Base-by-base conservation (phyloP, 2,888 invertebrate species). In the Drosophila nr. fundita region DNA sequence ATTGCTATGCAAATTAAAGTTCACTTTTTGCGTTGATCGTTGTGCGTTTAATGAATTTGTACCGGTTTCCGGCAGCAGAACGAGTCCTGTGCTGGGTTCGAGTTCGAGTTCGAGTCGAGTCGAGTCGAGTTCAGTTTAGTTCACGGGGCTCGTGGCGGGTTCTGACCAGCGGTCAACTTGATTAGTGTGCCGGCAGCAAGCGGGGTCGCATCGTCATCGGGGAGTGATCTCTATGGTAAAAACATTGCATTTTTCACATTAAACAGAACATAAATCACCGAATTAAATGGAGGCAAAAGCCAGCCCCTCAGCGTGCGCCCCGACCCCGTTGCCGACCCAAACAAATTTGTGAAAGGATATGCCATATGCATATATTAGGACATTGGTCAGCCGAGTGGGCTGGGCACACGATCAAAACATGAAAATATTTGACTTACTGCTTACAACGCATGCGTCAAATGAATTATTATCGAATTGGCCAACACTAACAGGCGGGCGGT, bases 231-330 rank as follows among this genome's bases (percentile, higher is more conserved):
- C 85, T 87, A 81, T 90, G 90, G 91, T 90, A 88, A 91, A 91
- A 91, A 91, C 90, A 91, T 87, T 78, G 83, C 80, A 85, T 89
- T 91, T 84, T 92, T 81, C 80, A 85, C 82, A 83, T 86, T 91
- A 92, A 92, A 92, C 90, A 91, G 86, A 87, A 87, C 92, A 91
- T 91, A 91, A 91, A 91, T 91, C 91, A 92, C 61, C 64, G 78
- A 79, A 80, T 91, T 91, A 91, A 24, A 92, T 90, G 80, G 77
- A 68, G 74, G 62, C 68, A 60, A 54, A 53, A 70, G 75, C 68
- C 72, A 64, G 71, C 80, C 82, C 80, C 59, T 71, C 49, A 52
- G 53, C 67, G 48, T 48, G 45, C 65, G 53, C 45, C 45, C 60
- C 49, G 42, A 45, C 38, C 36, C 57, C 74, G 55, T 10, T 40